Conservation (phyloP, 2,797 vertebrate genomes). For the Toxotes lorentzi region DNA sequence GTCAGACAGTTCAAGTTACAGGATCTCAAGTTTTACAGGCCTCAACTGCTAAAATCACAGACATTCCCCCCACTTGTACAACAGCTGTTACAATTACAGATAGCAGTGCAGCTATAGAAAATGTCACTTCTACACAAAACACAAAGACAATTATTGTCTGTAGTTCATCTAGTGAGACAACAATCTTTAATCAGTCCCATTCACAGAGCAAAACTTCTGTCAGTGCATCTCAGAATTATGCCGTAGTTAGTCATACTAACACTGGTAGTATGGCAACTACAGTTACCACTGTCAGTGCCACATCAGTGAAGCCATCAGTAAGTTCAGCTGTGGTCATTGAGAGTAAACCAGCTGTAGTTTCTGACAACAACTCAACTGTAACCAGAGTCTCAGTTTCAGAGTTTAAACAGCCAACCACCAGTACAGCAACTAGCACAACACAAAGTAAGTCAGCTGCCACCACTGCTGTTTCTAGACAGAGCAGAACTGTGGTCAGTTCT, state of each 20-base stretch:
- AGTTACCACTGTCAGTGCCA: conserved; percentile 40
- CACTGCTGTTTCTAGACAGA: conserved; percentile 64
- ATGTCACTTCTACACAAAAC: conserved; percentile 52
- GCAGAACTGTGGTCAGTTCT: conserved; percentile 53
- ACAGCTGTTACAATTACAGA: conserved; percentile 47
- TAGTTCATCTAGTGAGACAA: conserved; percentile 60
- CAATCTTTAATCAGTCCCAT: conserved; percentile 39
- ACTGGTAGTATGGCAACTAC: conserved; percentile 29
- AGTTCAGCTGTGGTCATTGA: conserved; percentile 40
- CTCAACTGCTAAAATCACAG: conserved; percentile 51
- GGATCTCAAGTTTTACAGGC: conserved; percentile 50
- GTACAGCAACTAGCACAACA: conserved; percentile 32
- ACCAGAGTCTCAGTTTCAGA: conserved; percentile 54
- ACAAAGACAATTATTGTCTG: conserved; percentile 55
- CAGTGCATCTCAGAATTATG: conserved; percentile 53
- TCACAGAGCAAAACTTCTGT: conserved; percentile 58
- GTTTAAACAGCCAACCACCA: conserved; percentile 50
- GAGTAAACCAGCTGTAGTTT: conserved; percentile 53
- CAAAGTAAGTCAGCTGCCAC: conserved; percentile 53
- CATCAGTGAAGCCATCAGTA: conserved; percentile 40
- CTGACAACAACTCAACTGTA: conserved; percentile 48
- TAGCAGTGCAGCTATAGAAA: conserved; percentile 38
- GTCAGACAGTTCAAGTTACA: conserved; percentile 50
- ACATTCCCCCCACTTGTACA: conserved; percentile 47
- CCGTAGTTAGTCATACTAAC: conserved; percentile 31